Conservation (phyloP, 2,113 vertebrate species). For the Alligator mississippiensis region DNA sequence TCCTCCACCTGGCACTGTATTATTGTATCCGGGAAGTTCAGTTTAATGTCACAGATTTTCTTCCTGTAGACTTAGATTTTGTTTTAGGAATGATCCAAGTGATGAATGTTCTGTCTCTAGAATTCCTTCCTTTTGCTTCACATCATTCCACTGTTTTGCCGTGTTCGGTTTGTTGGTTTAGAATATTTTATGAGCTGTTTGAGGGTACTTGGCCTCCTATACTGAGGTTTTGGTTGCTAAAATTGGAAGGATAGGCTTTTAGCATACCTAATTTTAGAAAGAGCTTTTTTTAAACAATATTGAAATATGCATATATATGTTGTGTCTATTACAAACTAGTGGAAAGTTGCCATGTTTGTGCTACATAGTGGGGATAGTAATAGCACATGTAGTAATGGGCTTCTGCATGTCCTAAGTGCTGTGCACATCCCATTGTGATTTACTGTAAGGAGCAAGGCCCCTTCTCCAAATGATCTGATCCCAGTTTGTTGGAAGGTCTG, state of each 20-base stretch:
- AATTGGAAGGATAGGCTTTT: neutral
- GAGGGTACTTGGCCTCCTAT: neutral
- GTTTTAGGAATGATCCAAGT: neutral
- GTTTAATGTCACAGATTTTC: neutral
- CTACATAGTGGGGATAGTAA: neutral
- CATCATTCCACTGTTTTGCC: neutral
- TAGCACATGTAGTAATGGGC: neutral
- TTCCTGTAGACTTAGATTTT: fast-evolving
- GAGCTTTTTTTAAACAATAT: neutral
- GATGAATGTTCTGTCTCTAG: neutral
- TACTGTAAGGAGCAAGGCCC: neutral
- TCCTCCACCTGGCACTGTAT: neutral
- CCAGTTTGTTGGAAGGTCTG: neutral
- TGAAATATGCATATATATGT: neutral
- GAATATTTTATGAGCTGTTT: neutral
- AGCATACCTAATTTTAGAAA: neutral
- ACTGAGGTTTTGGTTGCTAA: neutral
- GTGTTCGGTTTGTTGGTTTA: slow-evolving; percentile 34
- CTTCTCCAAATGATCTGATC: neutral
- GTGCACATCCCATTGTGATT: neutral
- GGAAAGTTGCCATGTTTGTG: neutral
- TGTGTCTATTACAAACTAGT: neutral
- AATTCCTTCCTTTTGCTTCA: slow-evolving; percentile 44
- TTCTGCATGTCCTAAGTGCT: neutral
- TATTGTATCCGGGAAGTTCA: fast-evolving